Percentiles rank a stretch among this genome's conserved stretches.
Evolutionary conservation across 2,888 invertebrate genomes (phyloP).

Genomic region (Fragum whitleyi): DNA sequence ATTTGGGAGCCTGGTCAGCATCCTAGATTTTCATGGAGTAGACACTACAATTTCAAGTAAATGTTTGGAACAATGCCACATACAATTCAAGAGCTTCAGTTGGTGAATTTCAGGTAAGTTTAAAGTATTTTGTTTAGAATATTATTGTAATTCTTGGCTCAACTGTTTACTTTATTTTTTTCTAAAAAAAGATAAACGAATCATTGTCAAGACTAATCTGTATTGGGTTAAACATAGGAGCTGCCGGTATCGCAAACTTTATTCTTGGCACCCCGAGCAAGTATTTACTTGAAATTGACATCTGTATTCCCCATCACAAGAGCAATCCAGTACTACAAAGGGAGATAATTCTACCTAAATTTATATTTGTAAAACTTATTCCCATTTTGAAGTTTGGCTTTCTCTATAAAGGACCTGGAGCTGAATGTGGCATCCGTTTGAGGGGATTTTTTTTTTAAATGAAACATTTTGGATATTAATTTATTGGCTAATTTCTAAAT

Average conservation of each 20-base stretch:
- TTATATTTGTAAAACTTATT: background rate
- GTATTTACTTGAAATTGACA: no score
- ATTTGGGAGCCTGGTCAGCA: slow-evolving; percentile 5
- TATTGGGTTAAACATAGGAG: slow-evolving; percentile 2
- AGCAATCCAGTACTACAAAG: slow-evolving; percentile 4
- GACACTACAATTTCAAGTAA: background rate
- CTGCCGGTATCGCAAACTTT: slow-evolving; percentile 2
- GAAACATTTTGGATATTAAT: no score
- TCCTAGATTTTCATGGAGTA: slow-evolving; percentile 21
- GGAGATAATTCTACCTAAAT: background rate
- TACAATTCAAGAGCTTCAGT: slow-evolving; percentile 17
- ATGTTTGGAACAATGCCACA: slow-evolving; percentile 29
- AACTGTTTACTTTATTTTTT: no score
- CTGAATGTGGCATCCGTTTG: no score
- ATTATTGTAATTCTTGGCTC: no score
- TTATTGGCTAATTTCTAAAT: no score
- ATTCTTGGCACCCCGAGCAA: background rate
- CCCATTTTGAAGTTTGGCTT: background rate
- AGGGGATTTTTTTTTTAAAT: no score
- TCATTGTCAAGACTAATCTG: background rate
- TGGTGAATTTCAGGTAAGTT: no score
- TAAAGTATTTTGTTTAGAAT: no score
- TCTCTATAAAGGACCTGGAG: no score
- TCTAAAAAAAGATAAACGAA: no score
- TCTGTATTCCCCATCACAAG: background rate